Evolutionary conservation across 2,113 vertebrate genomes (phyloP), one percentile per base, ranked within the genome.

Genomic region (Pithys albifrons): DNA sequence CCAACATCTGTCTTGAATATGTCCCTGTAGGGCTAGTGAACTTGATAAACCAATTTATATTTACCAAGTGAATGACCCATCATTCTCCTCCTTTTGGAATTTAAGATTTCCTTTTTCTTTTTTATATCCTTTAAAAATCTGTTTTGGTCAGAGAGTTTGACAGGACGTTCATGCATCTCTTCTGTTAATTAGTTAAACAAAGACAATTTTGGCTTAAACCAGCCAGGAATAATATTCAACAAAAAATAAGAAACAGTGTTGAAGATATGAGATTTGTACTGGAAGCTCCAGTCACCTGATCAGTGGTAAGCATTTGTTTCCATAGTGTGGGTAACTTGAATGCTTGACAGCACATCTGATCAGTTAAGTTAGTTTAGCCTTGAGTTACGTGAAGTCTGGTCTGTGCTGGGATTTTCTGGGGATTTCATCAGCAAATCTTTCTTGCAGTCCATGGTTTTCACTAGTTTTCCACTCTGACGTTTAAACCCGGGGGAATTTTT

Each of bases 351-450:
- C 69, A 83, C 67, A 73, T 88, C 55, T 70, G 67, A 90, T 84
- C 45, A 66, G 83, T 43, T 72, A 64, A 79, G 81, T 65, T 82
- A 79, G 58, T 73, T 95, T 58, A 70, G 74, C 31, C 51, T 76
- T 83, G 28, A 90, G 48, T 88, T 83, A 84, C 92, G 61, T 0
- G 0, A 94, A 89, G 65, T 83, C 86, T 91, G 69, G 29, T 52
- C 87, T 92, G 22, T 77, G 20, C 23, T 87, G 76, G 88, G 88
- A 91, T 90, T 92, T 97, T 88, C 67, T 74, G 55, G 58, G 91
- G 92, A 96, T 93, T 96, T 97, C 33, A 74, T 84, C 67, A 95
- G 46, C 55, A 95, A 95, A 58, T 77, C 59, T 90, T 86, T 90
- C 85, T 80, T 91, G 16, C 65, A 67, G 57, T 48, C 59, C 15